phyloP scores from a whole-genome alignment of 1,140 invertebrate species.

The Euwallacea fornicatus region DNA sequence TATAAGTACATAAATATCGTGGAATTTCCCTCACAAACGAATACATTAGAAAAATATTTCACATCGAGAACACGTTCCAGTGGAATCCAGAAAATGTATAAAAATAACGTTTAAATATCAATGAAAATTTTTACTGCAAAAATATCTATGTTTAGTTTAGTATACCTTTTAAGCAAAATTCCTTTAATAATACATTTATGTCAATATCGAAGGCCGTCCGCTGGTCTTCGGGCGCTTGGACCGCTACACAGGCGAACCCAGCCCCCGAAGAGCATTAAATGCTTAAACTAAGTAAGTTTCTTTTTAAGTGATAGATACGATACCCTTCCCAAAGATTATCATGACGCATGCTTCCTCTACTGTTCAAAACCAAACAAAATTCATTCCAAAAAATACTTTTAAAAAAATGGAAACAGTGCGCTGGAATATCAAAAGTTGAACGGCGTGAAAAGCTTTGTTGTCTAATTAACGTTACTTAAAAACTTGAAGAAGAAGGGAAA shows the following conservation, averaged over 20 bases:
- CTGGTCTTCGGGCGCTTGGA: neutral
- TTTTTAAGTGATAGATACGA: neutral
- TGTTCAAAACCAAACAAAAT: neutral
- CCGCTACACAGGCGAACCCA: neutral
- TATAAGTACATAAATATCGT: neutral
- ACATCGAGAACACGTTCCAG: slow-evolving; percentile 55
- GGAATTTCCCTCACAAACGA: slow-evolving; percentile 36
- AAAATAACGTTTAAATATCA: slow-evolving; percentile 40
- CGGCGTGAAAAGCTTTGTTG: neutral
- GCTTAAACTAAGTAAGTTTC: no score
- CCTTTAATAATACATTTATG: slow-evolving; percentile 29
- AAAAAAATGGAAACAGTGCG: neutral
- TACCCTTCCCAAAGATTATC: slow-evolving; percentile 48
- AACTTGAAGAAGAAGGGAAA: neutral
- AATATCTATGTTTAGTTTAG: slow-evolving; percentile 45
- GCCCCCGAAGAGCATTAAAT: no score
- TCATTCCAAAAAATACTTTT: neutral
- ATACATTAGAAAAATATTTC: slow-evolving; percentile 48
- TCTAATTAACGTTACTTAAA: neutral
- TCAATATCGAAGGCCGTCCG: slow-evolving; percentile 40
- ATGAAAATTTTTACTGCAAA: slow-evolving; percentile 47
- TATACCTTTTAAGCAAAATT: slow-evolving; percentile 47
- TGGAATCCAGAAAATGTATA: slow-evolving; percentile 51
- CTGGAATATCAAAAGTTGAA: neutral
- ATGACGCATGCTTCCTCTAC: slow-evolving; percentile 44